A percentile compares a stretch with the other conserved stretches of the same genome.
phyloP scores from a whole-genome alignment of 2,797 vertebrate genomes.

The Scleropages formosus region DNA sequence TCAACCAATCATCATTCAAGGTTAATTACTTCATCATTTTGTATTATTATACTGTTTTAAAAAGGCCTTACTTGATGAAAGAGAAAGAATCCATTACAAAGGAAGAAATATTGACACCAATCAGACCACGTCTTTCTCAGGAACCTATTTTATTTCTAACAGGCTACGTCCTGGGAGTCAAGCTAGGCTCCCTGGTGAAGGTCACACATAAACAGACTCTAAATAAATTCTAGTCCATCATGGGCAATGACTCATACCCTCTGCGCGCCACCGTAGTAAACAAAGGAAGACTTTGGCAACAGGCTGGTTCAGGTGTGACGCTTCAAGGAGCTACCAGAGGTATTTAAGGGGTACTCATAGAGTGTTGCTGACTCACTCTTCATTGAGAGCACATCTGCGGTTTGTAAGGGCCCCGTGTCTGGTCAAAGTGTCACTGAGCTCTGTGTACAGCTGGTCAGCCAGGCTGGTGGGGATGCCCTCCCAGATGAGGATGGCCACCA shows the following conservation, averaged over 20 bases:
- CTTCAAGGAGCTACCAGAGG: no score
- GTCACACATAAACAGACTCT: no score
- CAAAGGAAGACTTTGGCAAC: no score
- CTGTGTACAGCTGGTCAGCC: slow-evolving; percentile 84
- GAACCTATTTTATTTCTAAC: no score
- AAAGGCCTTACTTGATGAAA: not conserved
- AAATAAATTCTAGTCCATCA: no score
- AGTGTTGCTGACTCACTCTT: slow-evolving; percentile 79
- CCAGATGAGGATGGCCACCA: slow-evolving; percentile 93
- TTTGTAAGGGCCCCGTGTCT: slow-evolving; percentile 87
- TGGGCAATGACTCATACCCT: no score
- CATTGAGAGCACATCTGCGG: slow-evolving; percentile 89
- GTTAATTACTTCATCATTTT: no score
- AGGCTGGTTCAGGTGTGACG: no score
- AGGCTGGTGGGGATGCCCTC: slow-evolving; percentile 81
- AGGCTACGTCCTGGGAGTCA: no score
- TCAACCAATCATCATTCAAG: no score
- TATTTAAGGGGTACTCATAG: not conserved
- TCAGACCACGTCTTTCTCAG: not conserved
- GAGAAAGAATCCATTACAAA: not conserved
- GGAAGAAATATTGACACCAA: not conserved
- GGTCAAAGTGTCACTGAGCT: slow-evolving; percentile 82
- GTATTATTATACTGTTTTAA: not conserved
- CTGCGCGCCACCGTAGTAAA: no score
- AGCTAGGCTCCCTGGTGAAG: no score